Evolutionary conservation across 92 coral and sea anemone species (phyloP), one percentile per base, ranked within the genome.

Genomic region (Scolanthus callimorphus): DNA sequence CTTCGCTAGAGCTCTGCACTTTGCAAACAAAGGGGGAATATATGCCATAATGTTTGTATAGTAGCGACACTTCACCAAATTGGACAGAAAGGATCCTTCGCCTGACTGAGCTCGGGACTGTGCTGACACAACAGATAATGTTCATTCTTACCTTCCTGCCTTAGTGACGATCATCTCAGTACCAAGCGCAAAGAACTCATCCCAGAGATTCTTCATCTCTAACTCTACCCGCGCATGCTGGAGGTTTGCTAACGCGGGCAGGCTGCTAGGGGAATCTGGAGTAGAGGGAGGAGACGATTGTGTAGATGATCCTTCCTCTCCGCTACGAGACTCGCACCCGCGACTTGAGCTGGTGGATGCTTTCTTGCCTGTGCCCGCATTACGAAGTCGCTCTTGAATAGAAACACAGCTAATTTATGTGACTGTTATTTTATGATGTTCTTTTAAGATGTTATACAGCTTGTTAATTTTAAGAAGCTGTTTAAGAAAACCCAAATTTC

Each of bases 121-220:
- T n/a, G n/a, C n/a, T n/a, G n/a, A n/a, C n/a, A n/a, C n/a, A n/a
- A n/a, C n/a, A n/a, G n/a, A n/a, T n/a, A n/a, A n/a, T n/a, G n/a
- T n/a, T n/a, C n/a, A n/a, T 37, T 64, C 96, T 68, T 44, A 94
- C 99, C 99, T 89, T 66, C 99, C 99, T 39, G 99, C 99, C 54
- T 94, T 94, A 8, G 99, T 94, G 17, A 94, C 99, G 13, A 94
- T 94, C 99, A 94, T 94, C 74, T 94, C 99, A 11, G 99, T 94
- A 22, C 99, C 99, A 51, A 94, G 79, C 2, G 96, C 34, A 59
- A 71, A 82, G 52, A 94, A 94, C 61, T 94, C 99, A 19, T 94
- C 99, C 99, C 99, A 94, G 29, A 94, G 68, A 34, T 71, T 85
- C 52, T 94, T 94, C 99, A 94, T 94, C 50, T 94, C 99, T 17